A percentile compares a stretch with the other conserved stretches of the same genome.
phyloP scores from a whole-genome alignment of 2,888 invertebrate genomes.

The Aporophyla nigra region DNA sequence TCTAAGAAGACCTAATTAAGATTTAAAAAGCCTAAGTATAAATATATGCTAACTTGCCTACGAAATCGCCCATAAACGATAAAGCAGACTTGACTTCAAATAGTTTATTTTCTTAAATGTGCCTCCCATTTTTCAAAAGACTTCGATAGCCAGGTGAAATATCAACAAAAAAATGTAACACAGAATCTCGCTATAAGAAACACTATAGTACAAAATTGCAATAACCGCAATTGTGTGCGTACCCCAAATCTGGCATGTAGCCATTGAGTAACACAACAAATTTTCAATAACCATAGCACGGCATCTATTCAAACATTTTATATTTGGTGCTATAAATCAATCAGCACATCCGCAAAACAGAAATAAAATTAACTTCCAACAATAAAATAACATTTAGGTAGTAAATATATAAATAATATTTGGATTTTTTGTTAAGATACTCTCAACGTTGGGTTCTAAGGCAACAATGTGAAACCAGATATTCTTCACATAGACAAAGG shows the following conservation, averaged over 20 bases:
- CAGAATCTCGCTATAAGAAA: background rate
- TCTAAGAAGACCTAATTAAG: background rate
- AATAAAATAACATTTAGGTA: background rate
- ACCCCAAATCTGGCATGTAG: slow-evolving; percentile 22
- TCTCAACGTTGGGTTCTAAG: slow-evolving; percentile 1
- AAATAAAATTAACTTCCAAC: slow-evolving; percentile 28
- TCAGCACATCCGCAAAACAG: slow-evolving; percentile 19
- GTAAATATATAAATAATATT: slow-evolving; percentile 32
- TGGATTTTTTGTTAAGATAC: background rate
- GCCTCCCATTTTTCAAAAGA: no score
- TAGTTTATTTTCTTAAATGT: background rate
- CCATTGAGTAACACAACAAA: slow-evolving; percentile 25
- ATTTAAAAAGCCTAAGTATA: background rate
- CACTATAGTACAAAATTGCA: background rate
- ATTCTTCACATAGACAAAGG: background rate
- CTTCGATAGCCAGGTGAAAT: background rate
- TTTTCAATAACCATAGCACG: slow-evolving; percentile 12
- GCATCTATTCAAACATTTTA: slow-evolving; percentile 33
- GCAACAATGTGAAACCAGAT: background rate
- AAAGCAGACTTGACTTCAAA: background rate
- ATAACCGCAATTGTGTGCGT: background rate
- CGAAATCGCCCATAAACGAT: background rate
- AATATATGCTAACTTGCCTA: no score
- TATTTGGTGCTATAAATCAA: slow-evolving; percentile 47
- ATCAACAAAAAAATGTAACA: background rate